phyloP scores from a whole-genome alignment of 2,888 invertebrate species.

The Aleiodes alternator region DNA sequence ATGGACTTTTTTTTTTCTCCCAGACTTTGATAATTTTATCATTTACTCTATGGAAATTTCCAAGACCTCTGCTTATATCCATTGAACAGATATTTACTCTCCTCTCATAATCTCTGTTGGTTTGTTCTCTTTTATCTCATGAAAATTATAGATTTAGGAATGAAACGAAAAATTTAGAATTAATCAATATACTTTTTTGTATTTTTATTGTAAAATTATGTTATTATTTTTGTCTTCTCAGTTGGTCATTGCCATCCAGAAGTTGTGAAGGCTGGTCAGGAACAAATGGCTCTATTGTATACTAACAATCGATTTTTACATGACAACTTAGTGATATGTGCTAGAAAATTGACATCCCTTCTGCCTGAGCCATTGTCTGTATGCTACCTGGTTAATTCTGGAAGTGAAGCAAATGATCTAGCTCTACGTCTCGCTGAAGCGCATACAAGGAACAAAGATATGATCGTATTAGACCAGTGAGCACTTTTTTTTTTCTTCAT shows the following conservation, averaged over 20 bases:
- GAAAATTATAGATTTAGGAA: too few relatives aligned
- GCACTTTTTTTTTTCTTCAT: constrained; percentile 73
- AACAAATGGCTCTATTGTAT: constrained; percentile 93
- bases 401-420: constrained; percentile 98
- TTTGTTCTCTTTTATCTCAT: too few relatives aligned
- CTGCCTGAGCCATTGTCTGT: constrained; percentile 92
- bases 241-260: constrained; percentile 98
- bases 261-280: constrained; percentile 92
- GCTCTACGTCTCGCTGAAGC: constrained; percentile 93
- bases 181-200: background rate
- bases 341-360: constrained; percentile 87
- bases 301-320: constrained; percentile 98
- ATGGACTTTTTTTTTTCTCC: background rate
- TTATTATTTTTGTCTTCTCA: constrained; percentile 73
- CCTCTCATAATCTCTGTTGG: too few relatives aligned
- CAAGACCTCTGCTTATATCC: background rate
- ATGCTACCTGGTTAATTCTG: constrained; percentile 98
- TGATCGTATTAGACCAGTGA: constrained; percentile 98
- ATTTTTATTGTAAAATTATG: constrained; percentile 38
- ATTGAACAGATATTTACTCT: background rate
- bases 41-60: constrained; percentile 9
- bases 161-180: too few relatives aligned
- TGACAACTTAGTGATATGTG: constrained; percentile 95
- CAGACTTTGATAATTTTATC: background rate
- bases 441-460: constrained; percentile 91